Conservation (phyloP, 2,888 invertebrate species). For the Podabrus alpinus region DNA sequence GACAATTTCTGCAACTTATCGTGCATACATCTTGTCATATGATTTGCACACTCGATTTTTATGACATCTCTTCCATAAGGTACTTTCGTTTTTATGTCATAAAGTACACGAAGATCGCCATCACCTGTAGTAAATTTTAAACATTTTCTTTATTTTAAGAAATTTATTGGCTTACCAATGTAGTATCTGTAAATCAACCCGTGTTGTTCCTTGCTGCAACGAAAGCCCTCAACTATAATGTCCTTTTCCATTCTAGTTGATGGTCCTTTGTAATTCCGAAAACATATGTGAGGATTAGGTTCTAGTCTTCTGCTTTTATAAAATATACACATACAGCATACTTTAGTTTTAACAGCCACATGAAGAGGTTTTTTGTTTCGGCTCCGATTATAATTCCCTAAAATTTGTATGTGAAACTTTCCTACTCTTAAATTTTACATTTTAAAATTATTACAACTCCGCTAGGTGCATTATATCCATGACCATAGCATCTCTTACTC, state of each 20-base stretch:
- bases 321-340: background rate
- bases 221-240: background rate
- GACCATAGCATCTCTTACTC: background rate
- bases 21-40: background rate
- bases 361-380: background rate
- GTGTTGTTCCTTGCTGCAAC: background rate
- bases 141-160: background rate
- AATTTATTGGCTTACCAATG: background rate
- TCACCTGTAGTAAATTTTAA: background rate
- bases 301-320: background rate
- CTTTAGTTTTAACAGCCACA: background rate
- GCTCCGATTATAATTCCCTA: background rate
- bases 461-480: background rate
- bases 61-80: constrained; percentile 5
- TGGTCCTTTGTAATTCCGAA: background rate
- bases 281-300: background rate
- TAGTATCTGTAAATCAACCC: background rate
- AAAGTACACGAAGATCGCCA: constrained; percentile 1
- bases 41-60: constrained; percentile 16
- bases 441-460: background rate
- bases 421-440: background rate
- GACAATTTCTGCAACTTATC: background rate
- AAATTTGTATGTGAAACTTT: background rate
- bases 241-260: background rate
- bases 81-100: background rate